Percentiles rank a stretch among this genome's conserved stretches.
These are phyloP conservation scores for Parnassius orleans DNA, from an alignment of 2,888 invertebrate species.

Conservation along the genomic window DNA sequence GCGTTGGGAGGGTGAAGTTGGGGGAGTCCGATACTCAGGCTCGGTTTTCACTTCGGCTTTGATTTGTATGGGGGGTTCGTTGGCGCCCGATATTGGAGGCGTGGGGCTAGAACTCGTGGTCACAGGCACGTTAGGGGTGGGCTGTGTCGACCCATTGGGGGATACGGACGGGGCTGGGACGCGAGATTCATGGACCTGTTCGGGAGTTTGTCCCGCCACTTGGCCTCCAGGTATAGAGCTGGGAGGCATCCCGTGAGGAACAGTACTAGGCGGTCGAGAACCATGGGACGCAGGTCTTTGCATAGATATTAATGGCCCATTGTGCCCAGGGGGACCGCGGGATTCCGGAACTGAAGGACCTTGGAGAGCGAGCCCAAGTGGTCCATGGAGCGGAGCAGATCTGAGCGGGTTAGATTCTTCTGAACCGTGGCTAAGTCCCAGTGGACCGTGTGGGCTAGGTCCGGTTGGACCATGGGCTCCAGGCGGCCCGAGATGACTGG, in stretches of 20 bases:
- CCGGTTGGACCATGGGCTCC: constrained; percentile 26
- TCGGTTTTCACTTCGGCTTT: constrained; percentile 75
- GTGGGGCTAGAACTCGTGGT: constrained; percentile 13
- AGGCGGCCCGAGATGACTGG: constrained; percentile 28
- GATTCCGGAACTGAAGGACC: not conserved
- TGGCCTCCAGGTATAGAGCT: not conserved
- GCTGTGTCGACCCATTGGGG: constrained; percentile 21
- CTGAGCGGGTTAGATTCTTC: constrained; percentile 14
- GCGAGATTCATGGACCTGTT: constrained; percentile 17
- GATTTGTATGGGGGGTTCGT: constrained; percentile 51
- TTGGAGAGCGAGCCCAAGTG: constrained; percentile 1
- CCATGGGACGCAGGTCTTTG: constrained; percentile 23
- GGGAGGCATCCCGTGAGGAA: not conserved
- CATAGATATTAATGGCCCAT: constrained; percentile 2
- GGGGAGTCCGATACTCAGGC: constrained; percentile 67
- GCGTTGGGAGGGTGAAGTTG: constrained; percentile 48
- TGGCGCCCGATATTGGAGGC: constrained; percentile 19
- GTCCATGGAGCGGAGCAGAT: constrained; percentile 4
- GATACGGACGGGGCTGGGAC: constrained; percentile 26
- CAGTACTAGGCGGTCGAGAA: constrained; percentile 24
- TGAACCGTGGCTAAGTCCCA: constrained; percentile 5
- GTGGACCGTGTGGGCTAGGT: constrained; percentile 18
- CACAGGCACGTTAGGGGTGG: constrained; percentile 11
- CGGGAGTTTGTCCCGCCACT: not conserved
- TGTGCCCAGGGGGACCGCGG: not conserved